These are phyloP conservation scores for Electrona antarctica DNA, from an alignment of 2,113 vertebrate genomes.

Conservation along the genomic window DNA sequence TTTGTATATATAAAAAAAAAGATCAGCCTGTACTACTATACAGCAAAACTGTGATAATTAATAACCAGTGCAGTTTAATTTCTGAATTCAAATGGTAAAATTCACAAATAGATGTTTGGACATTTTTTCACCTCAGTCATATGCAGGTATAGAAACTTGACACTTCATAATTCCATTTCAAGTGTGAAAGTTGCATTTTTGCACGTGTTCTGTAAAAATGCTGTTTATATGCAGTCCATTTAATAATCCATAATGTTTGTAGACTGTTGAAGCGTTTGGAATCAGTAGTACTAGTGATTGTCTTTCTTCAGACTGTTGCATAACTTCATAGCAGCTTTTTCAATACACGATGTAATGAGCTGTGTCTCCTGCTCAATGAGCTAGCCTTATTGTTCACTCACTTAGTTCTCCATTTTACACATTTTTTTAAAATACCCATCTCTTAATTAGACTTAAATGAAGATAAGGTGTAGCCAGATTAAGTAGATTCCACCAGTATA, in stretches of 20 bases:
- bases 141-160: neutral
- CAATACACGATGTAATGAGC: neutral
- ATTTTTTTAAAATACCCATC: neutral
- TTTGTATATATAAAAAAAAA: no score
- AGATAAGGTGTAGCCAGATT: no score
- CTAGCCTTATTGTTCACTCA: neutral
- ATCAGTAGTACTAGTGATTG: no score
- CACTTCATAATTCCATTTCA: neutral
- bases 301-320: neutral
- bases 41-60: no score
- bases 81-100: no score
- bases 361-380: neutral
- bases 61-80: no score
- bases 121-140: neutral
- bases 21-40: no score
- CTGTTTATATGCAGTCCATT: neutral
- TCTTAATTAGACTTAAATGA: no score
- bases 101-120: no score
- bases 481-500: no score
- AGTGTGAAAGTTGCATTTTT: neutral
- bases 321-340: neutral
- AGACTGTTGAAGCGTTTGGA: neutral
- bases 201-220: neutral
- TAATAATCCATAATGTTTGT: neutral
- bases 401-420: constrained; percentile 11